These are phyloP conservation scores for Saguinus oedipus DNA, from an alignment of 2,797 vertebrate genomes.

Conservation along the genomic window DNA sequence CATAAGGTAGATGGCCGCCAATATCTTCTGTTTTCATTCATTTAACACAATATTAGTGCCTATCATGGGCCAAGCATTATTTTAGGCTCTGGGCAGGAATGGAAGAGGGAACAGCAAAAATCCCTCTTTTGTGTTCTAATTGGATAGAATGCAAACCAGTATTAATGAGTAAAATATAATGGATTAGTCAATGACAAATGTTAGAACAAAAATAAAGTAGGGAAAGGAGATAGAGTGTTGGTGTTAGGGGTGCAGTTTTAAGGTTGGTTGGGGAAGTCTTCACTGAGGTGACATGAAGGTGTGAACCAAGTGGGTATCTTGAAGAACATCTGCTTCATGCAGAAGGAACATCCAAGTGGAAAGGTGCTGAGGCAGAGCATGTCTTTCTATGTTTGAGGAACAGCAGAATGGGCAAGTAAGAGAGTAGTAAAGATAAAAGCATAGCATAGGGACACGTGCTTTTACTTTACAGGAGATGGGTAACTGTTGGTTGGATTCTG, in stretches of 20 bases:
- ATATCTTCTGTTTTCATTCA: not conserved
- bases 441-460: not conserved
- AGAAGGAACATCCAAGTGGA: not conserved
- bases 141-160: not conserved
- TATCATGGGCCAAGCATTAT: not conserved
- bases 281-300: not conserved
- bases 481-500: not conserved
- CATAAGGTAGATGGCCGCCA: not conserved
- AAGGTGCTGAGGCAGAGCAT: not conserved
- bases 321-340: not conserved
- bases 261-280: not conserved
- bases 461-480: not conserved
- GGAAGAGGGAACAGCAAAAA: not conserved
- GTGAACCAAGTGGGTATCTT: not conserved
- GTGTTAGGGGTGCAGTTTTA: not conserved
- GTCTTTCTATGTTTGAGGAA: not conserved
- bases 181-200: not conserved
- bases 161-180: not conserved
- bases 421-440: not conserved
- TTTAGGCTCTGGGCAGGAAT: not conserved
- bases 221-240: not conserved
- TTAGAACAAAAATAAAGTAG: not conserved
- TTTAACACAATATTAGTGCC: not conserved
- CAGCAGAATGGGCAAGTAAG: not conserved
- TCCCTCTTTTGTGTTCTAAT: not conserved